A percentile compares a stretch with the other conserved stretches of the same genome.
phyloP scores from a whole-genome alignment of 2,113 vertebrate species.

The Paratilapia polleni region DNA sequence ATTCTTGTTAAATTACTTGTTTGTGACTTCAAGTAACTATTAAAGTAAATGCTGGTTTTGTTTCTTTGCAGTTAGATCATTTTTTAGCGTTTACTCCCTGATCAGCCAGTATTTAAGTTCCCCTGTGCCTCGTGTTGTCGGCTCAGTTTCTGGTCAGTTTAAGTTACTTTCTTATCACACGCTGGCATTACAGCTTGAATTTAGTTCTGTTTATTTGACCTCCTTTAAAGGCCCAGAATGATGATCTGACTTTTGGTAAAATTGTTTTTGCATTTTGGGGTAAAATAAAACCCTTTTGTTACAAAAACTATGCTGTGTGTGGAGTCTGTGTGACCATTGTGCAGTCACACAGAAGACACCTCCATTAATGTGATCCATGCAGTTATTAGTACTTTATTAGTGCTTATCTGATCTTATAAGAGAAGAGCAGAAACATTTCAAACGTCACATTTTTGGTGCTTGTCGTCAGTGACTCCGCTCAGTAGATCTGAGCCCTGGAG shows the following conservation, averaged over 20 bases:
- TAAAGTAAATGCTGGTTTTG: not conserved
- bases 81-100: not conserved
- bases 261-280: not conserved
- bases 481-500: not conserved
- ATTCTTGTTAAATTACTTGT: too few relatives aligned
- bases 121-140: not conserved
- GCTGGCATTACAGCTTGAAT: not conserved
- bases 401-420: not conserved
- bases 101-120: too few relatives aligned
- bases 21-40: not conserved
- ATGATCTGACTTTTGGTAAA: not conserved
- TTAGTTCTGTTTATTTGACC: not conserved
- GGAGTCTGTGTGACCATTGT: too few relatives aligned
- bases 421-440: not conserved
- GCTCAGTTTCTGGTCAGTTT: not conserved
- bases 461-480: too few relatives aligned
- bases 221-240: not conserved
- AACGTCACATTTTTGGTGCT: too few relatives aligned
- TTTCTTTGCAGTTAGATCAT: not conserved
- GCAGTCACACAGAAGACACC: not conserved
- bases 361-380: not conserved
- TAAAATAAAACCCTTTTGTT: too few relatives aligned
- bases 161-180: not conserved
- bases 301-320: not conserved
- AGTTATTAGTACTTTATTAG: not conserved